Evolutionary conservation across 1,140 invertebrate genomes (phyloP), one percentile per base, ranked within the genome.

Genomic region (Brachionus plicatilis): DNA sequence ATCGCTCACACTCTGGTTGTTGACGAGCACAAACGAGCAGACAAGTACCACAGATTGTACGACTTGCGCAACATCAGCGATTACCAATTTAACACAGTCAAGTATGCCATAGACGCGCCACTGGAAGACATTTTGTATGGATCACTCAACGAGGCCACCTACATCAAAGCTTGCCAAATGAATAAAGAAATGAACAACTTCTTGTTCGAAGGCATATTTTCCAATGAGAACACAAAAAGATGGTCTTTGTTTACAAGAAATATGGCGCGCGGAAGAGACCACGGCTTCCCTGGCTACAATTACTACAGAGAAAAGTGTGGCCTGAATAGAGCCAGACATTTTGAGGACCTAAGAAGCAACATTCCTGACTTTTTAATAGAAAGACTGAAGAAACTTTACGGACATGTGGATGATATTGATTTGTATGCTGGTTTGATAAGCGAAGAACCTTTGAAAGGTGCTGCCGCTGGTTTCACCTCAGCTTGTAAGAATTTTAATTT

Each of bases 211-310:
- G 53, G 27, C 5, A 6, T 75, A 37, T 70, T 70, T 27, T 47
- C 80, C 17, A 53, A 83, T 24, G 1, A 70, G 24, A 1, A 47
- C 11, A 50, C 60, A 17, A 70, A 84, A 37, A 68, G 65, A 70
- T 84, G 43, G 45, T 2, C 33, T 43, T 90, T 99, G 66, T 97
- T 96, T 3, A 94, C 96, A 0, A 94, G 99, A 88, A 99, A 99
- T 87, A 95, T 99, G 79, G 97, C 99, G 88, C 89, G 97, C 86
- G 94, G 94, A 1, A 90, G 97, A 85, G 97, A 99, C 89, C 97
- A 99, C 88, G 97, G 93, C 4, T 91, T 99, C 43, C 96, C 96
- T 0, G 93, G 93, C 5, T 99, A 99, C 86, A 93, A 94, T 70
- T 93, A 94, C 80, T 98, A 94, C 92, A 90, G 97, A 20, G 90